Percentiles rank a stretch among this genome's conserved stretches.
Evolutionary conservation across 2,888 invertebrate species (phyloP).

Genomic region (Pherbina coryleti): DNA sequence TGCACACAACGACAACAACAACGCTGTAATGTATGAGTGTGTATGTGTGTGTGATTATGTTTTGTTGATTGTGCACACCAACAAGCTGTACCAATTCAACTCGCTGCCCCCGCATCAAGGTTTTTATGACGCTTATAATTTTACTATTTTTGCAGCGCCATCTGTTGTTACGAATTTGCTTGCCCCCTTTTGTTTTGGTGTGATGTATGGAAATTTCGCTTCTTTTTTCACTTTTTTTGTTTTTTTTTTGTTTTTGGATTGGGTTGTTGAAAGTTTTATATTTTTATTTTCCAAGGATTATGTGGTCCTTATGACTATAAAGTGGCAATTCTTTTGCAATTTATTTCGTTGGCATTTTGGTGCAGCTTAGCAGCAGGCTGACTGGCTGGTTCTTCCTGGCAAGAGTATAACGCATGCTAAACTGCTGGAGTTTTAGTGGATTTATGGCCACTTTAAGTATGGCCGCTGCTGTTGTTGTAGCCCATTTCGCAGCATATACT

Average conservation of each 20-base stretch:
- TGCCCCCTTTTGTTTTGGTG: slow-evolving; percentile 13
- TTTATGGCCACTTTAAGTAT: slow-evolving; percentile 63
- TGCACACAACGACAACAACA: neutral
- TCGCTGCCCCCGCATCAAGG: neutral
- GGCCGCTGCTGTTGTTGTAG: slow-evolving; percentile 60
- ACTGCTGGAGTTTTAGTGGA: slow-evolving; percentile 55
- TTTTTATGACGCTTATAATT: slow-evolving; percentile 7
- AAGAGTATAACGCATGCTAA: slow-evolving; percentile 26
- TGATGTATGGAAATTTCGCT: slow-evolving; percentile 3
- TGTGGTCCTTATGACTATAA: slow-evolving; percentile 61
- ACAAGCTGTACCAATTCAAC: neutral
- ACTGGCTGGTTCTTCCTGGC: neutral
- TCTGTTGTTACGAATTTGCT: slow-evolving; percentile 33
- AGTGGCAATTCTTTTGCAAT: slow-evolving; percentile 64
- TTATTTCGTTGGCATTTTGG: slow-evolving; percentile 50
- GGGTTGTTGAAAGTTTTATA: slow-evolving; percentile 36
- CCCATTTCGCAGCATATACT: neutral
- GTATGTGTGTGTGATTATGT: neutral
- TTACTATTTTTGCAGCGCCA: slow-evolving; percentile 8
- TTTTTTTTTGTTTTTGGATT: slow-evolving; percentile 35
- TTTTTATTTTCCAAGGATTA: slow-evolving; percentile 58
- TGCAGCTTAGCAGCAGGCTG: neutral
- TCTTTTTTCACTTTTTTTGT: slow-evolving; percentile 23
- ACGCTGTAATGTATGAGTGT: neutral
- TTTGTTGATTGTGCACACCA: neutral